Evolutionary conservation across 2,113 vertebrate genomes (phyloP), one percentile per base, ranked within the genome.

Genomic region (Tenrec ecaudatus): DNA sequence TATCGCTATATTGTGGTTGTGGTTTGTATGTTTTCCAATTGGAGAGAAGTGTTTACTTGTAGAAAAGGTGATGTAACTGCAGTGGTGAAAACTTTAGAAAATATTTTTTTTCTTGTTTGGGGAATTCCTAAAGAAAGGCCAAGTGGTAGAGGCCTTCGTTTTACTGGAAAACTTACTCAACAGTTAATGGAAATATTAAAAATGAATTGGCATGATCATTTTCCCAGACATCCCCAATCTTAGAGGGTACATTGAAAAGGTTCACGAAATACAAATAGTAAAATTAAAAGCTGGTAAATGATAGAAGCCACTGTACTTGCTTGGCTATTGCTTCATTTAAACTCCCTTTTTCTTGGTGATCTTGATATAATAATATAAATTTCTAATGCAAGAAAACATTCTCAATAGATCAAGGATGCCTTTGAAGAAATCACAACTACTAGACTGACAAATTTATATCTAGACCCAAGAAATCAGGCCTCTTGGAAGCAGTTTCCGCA

Each of bases 51-150:
- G 53, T 86, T 73, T 71, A 53, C 19, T 3, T 76, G 12, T 23
- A 43, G 25, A 68, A 76, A 91, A 47, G 58, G 2, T 68, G 68
- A 77, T 19, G 16, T 7, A 57, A 76, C 43, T 57, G 80, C 6
- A 68, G 8, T 57, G 9, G 27, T 33, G 22, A 76, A 86, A 66
- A 89, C 71, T 27, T 62, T 71, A 33, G 17, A 88, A 57, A 69
- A 23, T 14, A 68, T 85, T 91, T 94, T 76, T 85, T 91, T 95
- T 66, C 15, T 17, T 27, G 17, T 76, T 57, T 89, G 33, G 19
- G 23, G 69, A 86, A n/a, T 40, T 66, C 2, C 31, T 58, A 79
- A 22, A 3, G 29, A 91, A 73, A 66, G 73, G 66, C 82, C 57
- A 23, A 62, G 17, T 81, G 7, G 38, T 9, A 47, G 27, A 76